phyloP scores from a whole-genome alignment of 2,888 invertebrate genomes.

The Chrysolina oricalcia region DNA sequence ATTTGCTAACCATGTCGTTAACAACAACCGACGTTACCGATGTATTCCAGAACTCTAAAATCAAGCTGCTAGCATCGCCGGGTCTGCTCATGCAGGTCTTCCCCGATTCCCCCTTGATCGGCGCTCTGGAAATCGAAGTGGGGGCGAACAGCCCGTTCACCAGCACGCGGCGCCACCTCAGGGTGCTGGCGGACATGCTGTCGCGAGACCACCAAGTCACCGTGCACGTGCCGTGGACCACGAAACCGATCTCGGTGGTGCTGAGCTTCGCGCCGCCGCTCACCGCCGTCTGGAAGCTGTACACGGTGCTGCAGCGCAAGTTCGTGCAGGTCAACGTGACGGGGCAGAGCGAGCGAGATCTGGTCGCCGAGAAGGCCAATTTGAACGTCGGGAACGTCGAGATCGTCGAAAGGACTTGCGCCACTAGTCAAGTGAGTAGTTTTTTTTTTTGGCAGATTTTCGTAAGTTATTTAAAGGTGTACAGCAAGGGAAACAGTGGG shows the following conservation, averaged over 20 bases:
- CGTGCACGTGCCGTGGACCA: slow-evolving; percentile 86
- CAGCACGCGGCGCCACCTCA: slow-evolving; percentile 70
- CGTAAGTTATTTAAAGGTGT: background rate
- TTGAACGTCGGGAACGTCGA: slow-evolving; percentile 62
- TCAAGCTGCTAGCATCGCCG: slow-evolving; percentile 80
- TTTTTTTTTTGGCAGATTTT: slow-evolving; percentile 9
- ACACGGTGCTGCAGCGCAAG: slow-evolving; percentile 89
- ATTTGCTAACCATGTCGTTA: too few relatives aligned
- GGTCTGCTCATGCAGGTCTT: slow-evolving; percentile 77
- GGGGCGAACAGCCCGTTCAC: slow-evolving; percentile 65
- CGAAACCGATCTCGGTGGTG: slow-evolving; percentile 81
- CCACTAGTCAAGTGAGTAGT: slow-evolving; percentile 67
- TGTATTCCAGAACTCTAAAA: slow-evolving; percentile 73
- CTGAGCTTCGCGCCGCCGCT: slow-evolving; percentile 90
- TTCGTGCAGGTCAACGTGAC: slow-evolving; percentile 86
- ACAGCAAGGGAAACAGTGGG: too few relatives aligned
- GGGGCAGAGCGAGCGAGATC: slow-evolving; percentile 72
- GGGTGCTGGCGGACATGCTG: slow-evolving; percentile 83
- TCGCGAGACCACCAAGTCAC: slow-evolving; percentile 77
- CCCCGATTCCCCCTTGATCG: slow-evolving; percentile 67
- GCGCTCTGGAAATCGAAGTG: slow-evolving; percentile 72
- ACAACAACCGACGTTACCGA: too few relatives aligned
- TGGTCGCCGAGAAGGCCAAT: slow-evolving; percentile 61
- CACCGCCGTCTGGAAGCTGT: slow-evolving; percentile 84
- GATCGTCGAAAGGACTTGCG: slow-evolving; percentile 61